Base-by-base conservation (phyloP, 1,140 invertebrate species). In the Cecropterus lyciades region DNA sequence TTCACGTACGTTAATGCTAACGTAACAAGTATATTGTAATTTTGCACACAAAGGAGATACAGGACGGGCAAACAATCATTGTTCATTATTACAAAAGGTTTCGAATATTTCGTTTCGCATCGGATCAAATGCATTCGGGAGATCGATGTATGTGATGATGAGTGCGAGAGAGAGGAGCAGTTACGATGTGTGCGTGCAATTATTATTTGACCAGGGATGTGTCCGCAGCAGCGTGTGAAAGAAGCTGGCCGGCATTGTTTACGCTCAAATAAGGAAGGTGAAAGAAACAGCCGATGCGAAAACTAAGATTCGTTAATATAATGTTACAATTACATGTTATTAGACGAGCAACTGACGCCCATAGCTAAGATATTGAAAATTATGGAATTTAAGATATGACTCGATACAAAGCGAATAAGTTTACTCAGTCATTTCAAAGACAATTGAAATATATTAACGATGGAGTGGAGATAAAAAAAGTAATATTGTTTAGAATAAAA, bases 171-270 rank as follows among this genome's bases (percentile, higher is more conserved):
- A 73, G 86, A 90, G 42, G 59, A 57, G 55, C 51, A 46, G 42
- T 46, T 64, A 76, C 64, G 76, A 79, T 79, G 75, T 80, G 83
- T 79, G 79, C 79, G 79, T 84, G 83, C 82, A 92, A 87, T 92
- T 92, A 92, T 92, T 92, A 91, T 92, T 92, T 92, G 89, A 92
- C 88, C 89, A 91, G 81, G 87, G 85, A 91, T 89, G 83, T 87
- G 83, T 84, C 88, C 83, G 77, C 82, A 71, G 82, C 79, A 84
- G 85, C 89, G 89, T 91, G 87, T 87, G 87, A 92, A 91, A 89
- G 85, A 87, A 85, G 82, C 82, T 84, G 80, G 76, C 77, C 77
- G 72, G 77, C 79, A 89, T 91, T 91, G 89, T 92, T 89, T 92
- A 92, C 87, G 85, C 84, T 88, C 79, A 87, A 90, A 88, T 88